Evolutionary conservation across 1,140 invertebrate genomes (phyloP).

Genomic region (Marisa cornuarietis): DNA sequence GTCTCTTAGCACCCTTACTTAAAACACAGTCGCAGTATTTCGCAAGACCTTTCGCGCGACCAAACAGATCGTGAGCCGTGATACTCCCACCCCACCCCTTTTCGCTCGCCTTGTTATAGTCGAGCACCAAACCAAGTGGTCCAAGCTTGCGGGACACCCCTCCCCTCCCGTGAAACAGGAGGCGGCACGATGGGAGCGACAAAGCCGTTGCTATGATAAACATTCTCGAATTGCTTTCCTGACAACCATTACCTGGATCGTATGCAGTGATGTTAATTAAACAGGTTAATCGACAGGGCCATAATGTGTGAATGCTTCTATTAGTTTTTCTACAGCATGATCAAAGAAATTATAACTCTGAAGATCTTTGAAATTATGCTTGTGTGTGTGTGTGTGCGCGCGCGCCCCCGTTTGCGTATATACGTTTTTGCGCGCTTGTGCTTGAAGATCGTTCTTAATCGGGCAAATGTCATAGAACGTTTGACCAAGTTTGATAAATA

Average conservation of each 20-base stretch:
- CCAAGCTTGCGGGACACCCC: too few relatives aligned
- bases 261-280: not conserved
- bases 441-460: not conserved
- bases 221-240: too few relatives aligned
- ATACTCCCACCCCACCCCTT: too few relatives aligned
- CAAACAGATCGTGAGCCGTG: too few relatives aligned
- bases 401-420: too few relatives aligned
- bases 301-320: not conserved
- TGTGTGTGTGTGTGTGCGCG: not conserved
- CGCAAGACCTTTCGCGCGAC: too few relatives aligned
- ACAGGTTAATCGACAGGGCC: not conserved
- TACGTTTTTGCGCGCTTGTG: not conserved
- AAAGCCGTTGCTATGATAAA: not conserved
- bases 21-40: too few relatives aligned
- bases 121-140: too few relatives aligned
- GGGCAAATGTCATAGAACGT: not conserved
- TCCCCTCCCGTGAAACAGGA: not conserved
- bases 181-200: not conserved
- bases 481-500: not conserved
- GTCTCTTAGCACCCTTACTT: too few relatives aligned
- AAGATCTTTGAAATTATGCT: not conserved
- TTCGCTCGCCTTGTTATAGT: too few relatives aligned
- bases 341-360: not conserved
- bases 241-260: too few relatives aligned
- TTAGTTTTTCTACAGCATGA: not conserved